A percentile compares a stretch with the other conserved stretches of the same genome.
These are phyloP conservation scores for Hyperoodon ampullatus DNA, from an alignment of 2,113 vertebrate genomes.

Conservation along the genomic window DNA sequence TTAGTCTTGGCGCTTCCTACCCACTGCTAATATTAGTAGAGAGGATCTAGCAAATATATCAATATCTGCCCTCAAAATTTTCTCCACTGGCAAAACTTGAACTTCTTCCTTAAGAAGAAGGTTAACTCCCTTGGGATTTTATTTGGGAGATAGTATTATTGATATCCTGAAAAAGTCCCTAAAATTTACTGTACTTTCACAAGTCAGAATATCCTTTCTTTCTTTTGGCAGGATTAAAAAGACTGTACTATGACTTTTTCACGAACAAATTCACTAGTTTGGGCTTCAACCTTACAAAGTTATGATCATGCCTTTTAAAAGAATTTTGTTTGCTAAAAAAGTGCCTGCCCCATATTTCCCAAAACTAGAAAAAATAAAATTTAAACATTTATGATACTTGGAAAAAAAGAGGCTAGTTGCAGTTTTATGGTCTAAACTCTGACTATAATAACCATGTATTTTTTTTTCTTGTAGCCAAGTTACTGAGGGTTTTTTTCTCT, in stretches of 20 bases:
- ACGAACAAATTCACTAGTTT: not conserved
- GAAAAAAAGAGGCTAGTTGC: not conserved
- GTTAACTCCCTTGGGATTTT: not conserved
- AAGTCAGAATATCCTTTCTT: not conserved
- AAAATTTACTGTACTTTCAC: constrained; percentile 37
- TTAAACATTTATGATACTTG: constrained; percentile 34
- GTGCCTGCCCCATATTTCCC: not conserved
- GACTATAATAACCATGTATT: not conserved
- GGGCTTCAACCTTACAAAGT: constrained; percentile 19
- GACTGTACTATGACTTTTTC: not conserved
- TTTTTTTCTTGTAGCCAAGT: not conserved
- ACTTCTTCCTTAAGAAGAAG: not conserved
- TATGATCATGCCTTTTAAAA: constrained; percentile 43
- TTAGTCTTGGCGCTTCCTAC: not conserved
- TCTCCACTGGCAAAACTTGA: not conserved
- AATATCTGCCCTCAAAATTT: not conserved
- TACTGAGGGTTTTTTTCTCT: not conserved
- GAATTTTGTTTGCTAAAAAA: not conserved
- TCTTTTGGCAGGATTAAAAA: constrained; percentile 39
- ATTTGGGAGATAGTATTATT: not conserved
- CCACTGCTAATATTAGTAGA: not conserved
- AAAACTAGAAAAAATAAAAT: constrained; percentile 38
- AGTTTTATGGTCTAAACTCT: constrained; percentile 22
- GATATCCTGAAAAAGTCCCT: constrained; percentile 38
- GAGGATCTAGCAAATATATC: not conserved